Percentiles rank a stretch among this genome's conserved stretches.
Conservation (phyloP, 2,797 vertebrate species). For the Uromys caudimaculatus region DNA sequence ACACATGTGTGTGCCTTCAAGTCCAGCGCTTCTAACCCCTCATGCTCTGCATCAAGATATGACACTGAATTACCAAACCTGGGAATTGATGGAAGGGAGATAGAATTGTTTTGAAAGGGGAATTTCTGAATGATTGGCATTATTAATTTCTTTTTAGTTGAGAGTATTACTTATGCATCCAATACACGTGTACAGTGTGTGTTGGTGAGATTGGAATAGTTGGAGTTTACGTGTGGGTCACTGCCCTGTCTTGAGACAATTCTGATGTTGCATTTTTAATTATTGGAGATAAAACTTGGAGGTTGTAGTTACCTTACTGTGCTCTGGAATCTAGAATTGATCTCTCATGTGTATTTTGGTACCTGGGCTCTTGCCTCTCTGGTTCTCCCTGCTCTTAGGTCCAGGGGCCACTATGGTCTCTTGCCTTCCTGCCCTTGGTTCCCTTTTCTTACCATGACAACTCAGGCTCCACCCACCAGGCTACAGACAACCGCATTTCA, state of each 20-base stretch:
- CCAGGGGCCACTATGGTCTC: not conserved
- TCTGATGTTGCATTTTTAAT: not conserved
- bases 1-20: not conserved
- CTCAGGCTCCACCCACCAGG: not conserved
- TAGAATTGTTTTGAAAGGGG: not conserved
- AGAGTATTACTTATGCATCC: not conserved
- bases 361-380: not conserved
- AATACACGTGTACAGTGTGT: not conserved
- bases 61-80: not conserved
- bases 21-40: not conserved
- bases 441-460: not conserved
- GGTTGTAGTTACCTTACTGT: not conserved
- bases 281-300: not conserved
- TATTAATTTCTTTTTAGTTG: slow-evolving; percentile 7
- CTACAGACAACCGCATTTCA: not conserved
- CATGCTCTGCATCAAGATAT: not conserved
- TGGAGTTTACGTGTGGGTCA: not conserved
- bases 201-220: not conserved
- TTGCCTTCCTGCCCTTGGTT: not conserved
- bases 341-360: not conserved
- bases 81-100: not conserved
- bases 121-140: not conserved
- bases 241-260: not conserved
- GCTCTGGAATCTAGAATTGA: not conserved
- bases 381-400: not conserved